Evolutionary conservation across 2,888 invertebrate genomes (phyloP).

Genomic region (Sarcophaga rosellei): DNA sequence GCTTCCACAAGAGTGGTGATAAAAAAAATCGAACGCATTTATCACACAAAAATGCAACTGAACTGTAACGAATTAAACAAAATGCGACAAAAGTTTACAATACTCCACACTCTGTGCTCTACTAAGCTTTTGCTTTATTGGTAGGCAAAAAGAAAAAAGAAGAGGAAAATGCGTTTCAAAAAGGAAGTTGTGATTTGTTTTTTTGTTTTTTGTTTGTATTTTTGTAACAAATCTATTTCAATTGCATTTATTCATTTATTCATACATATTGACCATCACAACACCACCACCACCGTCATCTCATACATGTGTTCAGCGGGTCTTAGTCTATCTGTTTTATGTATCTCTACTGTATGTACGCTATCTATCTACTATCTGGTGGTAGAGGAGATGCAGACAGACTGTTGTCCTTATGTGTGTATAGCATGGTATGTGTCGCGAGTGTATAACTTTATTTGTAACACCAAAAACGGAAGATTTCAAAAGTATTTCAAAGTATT

Average conservation of each 20-base stretch:
- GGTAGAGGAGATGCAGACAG: not conserved
- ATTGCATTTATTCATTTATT: slow-evolving; percentile 39
- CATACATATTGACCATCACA: not conserved
- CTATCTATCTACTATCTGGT: not conserved
- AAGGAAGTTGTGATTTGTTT: slow-evolving; percentile 34
- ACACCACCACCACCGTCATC: no score
- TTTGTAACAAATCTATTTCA: slow-evolving; percentile 42
- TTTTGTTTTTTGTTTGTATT: slow-evolving; percentile 33
- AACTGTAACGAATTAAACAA: slow-evolving; percentile 1
- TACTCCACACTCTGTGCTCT: no score
- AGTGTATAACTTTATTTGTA: slow-evolving; percentile 55
- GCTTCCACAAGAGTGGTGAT: slow-evolving; percentile 40
- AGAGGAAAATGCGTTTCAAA: slow-evolving; percentile 19
- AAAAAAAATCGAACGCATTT: not conserved
- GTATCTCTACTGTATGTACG: not conserved
- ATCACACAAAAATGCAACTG: slow-evolving; percentile 34
- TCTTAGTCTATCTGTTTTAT: not conserved
- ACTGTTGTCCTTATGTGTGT: not conserved
- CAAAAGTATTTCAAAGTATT: slow-evolving; percentile 60
- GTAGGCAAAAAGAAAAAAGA: not conserved
- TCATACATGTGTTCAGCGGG: not conserved
- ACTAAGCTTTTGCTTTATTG: not conserved
- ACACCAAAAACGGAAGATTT: slow-evolving; percentile 65
- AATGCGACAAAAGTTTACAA: slow-evolving; percentile 19
- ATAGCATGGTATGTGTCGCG: not conserved